Conservation (phyloP, 1,140 invertebrate species). For the Sminthurinus signatus region DNA sequence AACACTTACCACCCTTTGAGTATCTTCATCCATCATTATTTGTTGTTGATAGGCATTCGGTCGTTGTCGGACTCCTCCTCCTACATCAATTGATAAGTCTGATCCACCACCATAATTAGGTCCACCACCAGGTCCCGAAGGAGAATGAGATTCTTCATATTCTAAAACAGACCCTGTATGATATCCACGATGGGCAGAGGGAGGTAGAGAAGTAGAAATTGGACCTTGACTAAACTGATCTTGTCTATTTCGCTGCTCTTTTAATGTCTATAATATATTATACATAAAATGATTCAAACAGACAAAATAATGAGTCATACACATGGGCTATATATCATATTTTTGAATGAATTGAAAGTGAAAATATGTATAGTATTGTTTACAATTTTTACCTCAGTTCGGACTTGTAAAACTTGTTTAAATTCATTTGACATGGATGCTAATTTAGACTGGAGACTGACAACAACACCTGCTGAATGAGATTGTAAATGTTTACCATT, state of each 20-base stretch:
- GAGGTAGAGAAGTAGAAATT: constrained; percentile 62
- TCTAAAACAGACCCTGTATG: constrained; percentile 68
- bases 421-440: constrained; percentile 96
- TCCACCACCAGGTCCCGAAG: too few species aligned
- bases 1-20: background rate
- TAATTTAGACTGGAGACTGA: constrained; percentile 88
- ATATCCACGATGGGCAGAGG: constrained; percentile 59
- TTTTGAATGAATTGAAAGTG: background rate
- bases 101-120: too few species aligned
- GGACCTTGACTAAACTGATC: constrained; percentile 87
- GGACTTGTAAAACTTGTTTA: constrained; percentile 83
- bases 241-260: constrained; percentile 84
- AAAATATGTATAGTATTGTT: background rate
- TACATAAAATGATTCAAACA: background rate
- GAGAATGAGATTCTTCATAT: too few species aligned
- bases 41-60: background rate
- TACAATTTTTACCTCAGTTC: constrained; percentile 69
- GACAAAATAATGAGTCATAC: background rate
- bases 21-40: background rate
- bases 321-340: background rate
- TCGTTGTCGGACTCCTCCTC: too few species aligned
- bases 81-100: too few species aligned
- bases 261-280: constrained; percentile 69
- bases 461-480: constrained; percentile 92
- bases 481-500: constrained; percentile 78